These are phyloP conservation scores for Vanessa cardui DNA, from an alignment of 2,888 invertebrate species.

Conservation along the genomic window DNA sequence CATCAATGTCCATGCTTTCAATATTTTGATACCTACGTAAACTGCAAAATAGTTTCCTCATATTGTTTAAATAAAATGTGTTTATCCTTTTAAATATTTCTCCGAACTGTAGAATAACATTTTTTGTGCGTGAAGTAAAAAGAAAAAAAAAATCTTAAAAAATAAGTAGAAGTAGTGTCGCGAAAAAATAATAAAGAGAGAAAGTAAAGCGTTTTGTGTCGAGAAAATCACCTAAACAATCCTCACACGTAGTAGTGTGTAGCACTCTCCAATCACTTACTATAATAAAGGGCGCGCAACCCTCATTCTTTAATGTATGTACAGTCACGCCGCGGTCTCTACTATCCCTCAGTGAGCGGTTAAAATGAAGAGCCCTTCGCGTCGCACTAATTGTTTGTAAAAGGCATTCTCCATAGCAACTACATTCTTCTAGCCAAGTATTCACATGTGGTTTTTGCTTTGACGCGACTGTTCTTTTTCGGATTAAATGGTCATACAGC, in stretches of 20 bases:
- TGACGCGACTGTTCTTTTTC: slow-evolving; percentile 22
- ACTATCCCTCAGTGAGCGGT: slow-evolving; percentile 64
- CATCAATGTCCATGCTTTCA: background rate
- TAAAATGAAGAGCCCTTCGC: slow-evolving; percentile 66
- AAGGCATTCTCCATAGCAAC: slow-evolving; percentile 50
- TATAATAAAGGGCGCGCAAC: slow-evolving; percentile 54
- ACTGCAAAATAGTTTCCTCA: background rate
- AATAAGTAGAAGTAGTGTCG: too few relatives aligned
- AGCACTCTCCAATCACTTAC: slow-evolving; percentile 55
- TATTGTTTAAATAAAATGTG: background rate
- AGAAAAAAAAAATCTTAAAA: background rate
- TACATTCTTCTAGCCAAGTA: slow-evolving; percentile 22
- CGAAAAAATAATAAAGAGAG: background rate
- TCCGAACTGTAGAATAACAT: background rate
- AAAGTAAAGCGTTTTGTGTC: background rate
- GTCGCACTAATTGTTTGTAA: slow-evolving; percentile 66
- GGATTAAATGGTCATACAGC: background rate
- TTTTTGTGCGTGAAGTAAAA: background rate
- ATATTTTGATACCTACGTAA: background rate
- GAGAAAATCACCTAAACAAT: slow-evolving; percentile 8
- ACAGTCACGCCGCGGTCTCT: slow-evolving; percentile 58
- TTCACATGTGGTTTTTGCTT: slow-evolving; percentile 23
- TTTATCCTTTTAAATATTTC: background rate
- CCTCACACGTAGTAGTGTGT: slow-evolving; percentile 22
- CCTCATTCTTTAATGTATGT: slow-evolving; percentile 66